Percentiles rank a stretch among this genome's conserved stretches.
Conservation (phyloP, 2,797 vertebrate species). For the Chrosomus eos region DNA sequence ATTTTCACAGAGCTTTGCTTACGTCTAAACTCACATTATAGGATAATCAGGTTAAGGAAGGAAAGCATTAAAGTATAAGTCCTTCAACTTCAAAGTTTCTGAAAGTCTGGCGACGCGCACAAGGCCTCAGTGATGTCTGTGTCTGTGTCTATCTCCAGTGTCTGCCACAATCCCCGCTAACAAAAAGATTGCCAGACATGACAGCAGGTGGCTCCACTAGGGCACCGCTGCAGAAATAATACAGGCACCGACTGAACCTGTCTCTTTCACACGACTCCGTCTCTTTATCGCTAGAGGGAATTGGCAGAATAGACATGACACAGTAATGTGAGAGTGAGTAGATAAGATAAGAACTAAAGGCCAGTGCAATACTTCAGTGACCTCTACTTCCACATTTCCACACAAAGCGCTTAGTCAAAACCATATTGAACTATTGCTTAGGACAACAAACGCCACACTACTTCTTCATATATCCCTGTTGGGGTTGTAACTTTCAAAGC, state of each 20-base stretch:
- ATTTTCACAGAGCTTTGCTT: not conserved
- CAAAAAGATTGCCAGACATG: conserved; percentile 24
- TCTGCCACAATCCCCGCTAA: conserved; percentile 19
- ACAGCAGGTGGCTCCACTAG: conserved; percentile 54
- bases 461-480: not conserved
- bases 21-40: not conserved
- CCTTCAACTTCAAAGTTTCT: not conserved
- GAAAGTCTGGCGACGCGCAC: not conserved
- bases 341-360: conserved; percentile 22
- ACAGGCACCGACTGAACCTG: conserved; percentile 44
- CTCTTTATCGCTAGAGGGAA: conserved; percentile 26
- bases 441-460: not conserved
- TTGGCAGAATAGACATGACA: conserved; percentile 21
- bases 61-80: not conserved
- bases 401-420: not conserved
- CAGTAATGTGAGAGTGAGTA: conserved; percentile 18
- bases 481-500: not conserved
- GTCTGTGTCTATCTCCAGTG: conserved; percentile 21
- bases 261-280: conserved; percentile 23
- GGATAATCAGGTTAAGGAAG: not conserved
- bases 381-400: not conserved
- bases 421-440: not conserved
- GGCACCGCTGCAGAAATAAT: conserved; percentile 54
- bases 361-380: not conserved
- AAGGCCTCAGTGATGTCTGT: conserved; percentile 18